Evolutionary conservation across 2,113 vertebrate species (phyloP), one percentile per base, ranked within the genome.

Genomic region (Argyrosomus japonicus): DNA sequence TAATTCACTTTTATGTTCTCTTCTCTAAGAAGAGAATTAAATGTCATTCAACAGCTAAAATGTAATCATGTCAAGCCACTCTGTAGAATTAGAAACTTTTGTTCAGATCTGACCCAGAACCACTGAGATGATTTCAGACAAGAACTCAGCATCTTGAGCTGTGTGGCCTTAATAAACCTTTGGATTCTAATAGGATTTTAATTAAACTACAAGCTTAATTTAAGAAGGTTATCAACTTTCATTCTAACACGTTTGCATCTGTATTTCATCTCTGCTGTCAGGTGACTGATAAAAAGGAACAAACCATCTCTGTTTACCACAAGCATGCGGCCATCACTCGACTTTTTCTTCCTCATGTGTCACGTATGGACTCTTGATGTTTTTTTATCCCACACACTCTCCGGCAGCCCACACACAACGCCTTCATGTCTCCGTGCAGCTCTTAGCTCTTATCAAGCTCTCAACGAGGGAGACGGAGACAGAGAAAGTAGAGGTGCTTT

Each of bases 341-440:
- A 69, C 74, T 73, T 60, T 76, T 62, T 32, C 74, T 67, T 72
- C 27, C 56, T 75, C 68, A 65, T 9, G 40, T 61, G 73, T 73
- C 50, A 11, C 25, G 62, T 50, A 23, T 3, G 27, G 75, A 79
- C 70, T 75, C 83, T 88, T 19, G 8, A 60, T 75, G 88, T 68
- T 32, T 32, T 88, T 90, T 87, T 83, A 83, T 83, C 85, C 85
- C 83, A 79, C 88, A 7, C 36, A 53, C 87, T 68, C 79, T 79
- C 57, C 81, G 17, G 69, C 86, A 75, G 79, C 84, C 88, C 88
- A 91, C 86, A 73, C 86, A 70, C n/a, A 65, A 72, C 18, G 56
- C 86, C 85, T 72, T 79, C 77, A 73, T 71, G 89, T 80, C 80
- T 81, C 73, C 5, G 27, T 13, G 50, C 21, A 1, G 56, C 85